Percentiles rank a stretch among this genome's conserved stretches.
phyloP scores from a whole-genome alignment of 2,797 vertebrate genomes.

The Melanotaenia pygmaea region DNA sequence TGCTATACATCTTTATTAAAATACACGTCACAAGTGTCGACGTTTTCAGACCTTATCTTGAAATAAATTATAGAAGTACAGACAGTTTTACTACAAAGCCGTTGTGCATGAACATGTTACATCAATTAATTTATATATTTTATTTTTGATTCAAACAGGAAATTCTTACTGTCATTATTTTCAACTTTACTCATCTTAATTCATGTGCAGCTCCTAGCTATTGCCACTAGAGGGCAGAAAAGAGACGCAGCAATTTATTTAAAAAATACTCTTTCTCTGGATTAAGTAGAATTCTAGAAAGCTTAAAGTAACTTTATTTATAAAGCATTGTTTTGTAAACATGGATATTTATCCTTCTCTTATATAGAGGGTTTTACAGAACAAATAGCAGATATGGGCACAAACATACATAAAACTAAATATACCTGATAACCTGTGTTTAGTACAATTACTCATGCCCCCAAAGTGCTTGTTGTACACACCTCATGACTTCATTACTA shows the following conservation, averaged over 20 bases:
- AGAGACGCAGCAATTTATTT: neutral
- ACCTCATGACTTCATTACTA: neutral
- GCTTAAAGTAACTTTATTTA: no score
- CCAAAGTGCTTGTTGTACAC: neutral
- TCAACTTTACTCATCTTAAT: neutral
- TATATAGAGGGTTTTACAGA: neutral
- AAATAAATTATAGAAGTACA: neutral
- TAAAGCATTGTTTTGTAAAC: neutral
- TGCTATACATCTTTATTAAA: neutral
- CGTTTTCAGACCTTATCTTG: neutral
- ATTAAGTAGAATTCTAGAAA: neutral
- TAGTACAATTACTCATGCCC: neutral
- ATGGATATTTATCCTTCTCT: neutral
- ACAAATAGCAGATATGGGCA: neutral
- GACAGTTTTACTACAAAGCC: no score
- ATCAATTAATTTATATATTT: neutral
- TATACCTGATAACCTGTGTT: neutral
- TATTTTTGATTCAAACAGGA: neutral
- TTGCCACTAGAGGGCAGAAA: neutral
- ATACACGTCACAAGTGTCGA: neutral
- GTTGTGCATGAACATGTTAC: no score
- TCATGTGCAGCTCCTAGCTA: neutral
- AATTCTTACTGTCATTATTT: neutral
- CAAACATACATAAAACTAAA: neutral
- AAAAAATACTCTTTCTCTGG: neutral